Evolutionary conservation across 2,797 vertebrate species (phyloP).

Genomic region (Gambusia yucatana): DNA sequence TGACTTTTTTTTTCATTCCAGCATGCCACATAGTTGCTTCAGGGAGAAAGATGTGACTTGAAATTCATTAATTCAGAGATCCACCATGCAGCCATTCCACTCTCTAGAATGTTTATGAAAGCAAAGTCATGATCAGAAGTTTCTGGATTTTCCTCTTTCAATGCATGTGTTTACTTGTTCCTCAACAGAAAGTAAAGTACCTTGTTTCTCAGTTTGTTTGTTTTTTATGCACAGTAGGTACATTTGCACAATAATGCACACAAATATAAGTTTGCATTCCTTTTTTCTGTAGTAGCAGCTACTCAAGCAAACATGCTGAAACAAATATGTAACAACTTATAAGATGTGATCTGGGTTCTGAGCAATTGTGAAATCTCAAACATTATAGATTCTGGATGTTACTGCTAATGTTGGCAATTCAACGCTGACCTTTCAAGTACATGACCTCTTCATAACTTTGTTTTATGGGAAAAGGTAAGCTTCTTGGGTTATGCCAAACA

Average conservation of each 20-base stretch:
- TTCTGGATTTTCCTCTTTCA: conserved; percentile 42
- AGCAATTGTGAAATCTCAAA: not conserved
- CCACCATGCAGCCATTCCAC: conserved; percentile 49
- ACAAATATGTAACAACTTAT: not conserved
- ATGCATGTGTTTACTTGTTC: conserved; percentile 43
- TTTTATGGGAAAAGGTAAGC: not conserved
- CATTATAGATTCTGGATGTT: not conserved
- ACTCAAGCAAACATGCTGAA: not conserved
- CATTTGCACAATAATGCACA: not conserved
- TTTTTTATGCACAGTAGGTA: not conserved
- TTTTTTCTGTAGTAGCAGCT: not conserved
- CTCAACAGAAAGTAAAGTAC: conserved; percentile 23
- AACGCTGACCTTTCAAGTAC: not conserved
- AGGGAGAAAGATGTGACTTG: conserved; percentile 58
- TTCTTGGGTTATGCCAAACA: not conserved
- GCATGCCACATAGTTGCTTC: conserved; percentile 71
- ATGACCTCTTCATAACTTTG: not conserved
- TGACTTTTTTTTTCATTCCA: conserved; percentile 75
- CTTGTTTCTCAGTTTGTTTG: conserved; percentile 2
- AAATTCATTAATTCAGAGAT: conserved; percentile 74
- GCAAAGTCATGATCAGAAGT: conserved; percentile 49
- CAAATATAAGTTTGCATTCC: not conserved
- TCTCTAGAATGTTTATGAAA: conserved; percentile 57
- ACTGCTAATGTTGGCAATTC: not conserved
- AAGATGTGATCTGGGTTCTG: not conserved